Percentiles rank a stretch among this genome's conserved stretches.
phyloP scores from a whole-genome alignment of 2,113 vertebrate species.

The Antigone vipio region DNA sequence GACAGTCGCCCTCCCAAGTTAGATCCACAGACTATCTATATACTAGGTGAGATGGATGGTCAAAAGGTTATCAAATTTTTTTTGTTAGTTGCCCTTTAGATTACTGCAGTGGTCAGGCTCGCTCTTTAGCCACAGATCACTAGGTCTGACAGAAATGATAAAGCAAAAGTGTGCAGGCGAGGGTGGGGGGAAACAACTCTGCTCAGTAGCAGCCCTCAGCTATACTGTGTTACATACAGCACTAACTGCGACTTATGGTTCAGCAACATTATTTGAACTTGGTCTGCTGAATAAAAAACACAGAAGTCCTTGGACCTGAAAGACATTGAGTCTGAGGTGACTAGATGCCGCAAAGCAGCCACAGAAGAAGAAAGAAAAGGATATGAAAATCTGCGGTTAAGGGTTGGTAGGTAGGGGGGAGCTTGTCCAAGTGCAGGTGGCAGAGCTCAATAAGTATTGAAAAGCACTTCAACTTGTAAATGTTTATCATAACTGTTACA shows the following conservation, averaged over 20 bases:
- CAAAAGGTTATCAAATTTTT: neutral
- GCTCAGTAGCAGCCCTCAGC: neutral
- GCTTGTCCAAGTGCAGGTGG: neutral
- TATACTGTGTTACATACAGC: neutral
- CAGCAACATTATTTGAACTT: neutral
- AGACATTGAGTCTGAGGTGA: neutral
- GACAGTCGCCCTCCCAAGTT: neutral
- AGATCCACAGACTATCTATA: neutral
- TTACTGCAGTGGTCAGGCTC: neutral
- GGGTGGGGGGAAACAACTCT: neutral
- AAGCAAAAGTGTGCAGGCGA: neutral
- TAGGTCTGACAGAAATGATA: neutral
- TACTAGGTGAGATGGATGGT: accelerated
- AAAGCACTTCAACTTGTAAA: neutral
- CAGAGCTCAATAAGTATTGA: neutral
- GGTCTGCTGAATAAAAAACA: neutral
- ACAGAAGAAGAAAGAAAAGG: neutral
- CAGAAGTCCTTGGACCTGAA: neutral
- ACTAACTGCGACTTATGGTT: neutral
- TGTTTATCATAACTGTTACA: neutral
- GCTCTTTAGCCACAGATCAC: neutral
- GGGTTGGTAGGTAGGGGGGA: neutral
- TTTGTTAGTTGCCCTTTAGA: neutral
- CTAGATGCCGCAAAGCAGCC: neutral
- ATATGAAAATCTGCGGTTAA: neutral